These are phyloP conservation scores for Rhinopithecus roxellana DNA, from an alignment of 2,113 vertebrate genomes.

Conservation along the genomic window DNA sequence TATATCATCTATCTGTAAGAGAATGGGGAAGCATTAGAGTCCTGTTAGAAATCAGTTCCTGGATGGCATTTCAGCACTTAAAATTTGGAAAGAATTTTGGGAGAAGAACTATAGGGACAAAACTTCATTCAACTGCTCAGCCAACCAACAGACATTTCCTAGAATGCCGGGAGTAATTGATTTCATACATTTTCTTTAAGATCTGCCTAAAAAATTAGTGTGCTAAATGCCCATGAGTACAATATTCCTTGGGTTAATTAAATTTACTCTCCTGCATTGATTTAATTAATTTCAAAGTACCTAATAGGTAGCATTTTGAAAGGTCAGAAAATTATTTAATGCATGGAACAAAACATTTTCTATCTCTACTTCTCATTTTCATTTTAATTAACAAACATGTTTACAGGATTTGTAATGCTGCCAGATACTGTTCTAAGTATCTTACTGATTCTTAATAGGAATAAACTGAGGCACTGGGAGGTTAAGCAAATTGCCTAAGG, in stretches of 20 bases:
- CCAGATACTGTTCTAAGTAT: background rate
- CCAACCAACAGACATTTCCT: background rate
- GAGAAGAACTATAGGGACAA: background rate
- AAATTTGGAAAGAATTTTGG: background rate
- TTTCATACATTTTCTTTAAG: background rate
- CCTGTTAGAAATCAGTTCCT: background rate
- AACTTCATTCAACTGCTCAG: background rate
- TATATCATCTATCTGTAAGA: background rate
- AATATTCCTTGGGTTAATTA: background rate
- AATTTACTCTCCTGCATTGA: background rate
- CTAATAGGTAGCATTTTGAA: slow-evolving; percentile 5
- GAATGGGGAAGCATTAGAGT: background rate
- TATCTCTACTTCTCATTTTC: background rate
- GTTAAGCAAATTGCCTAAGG: background rate
- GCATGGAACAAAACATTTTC: background rate
- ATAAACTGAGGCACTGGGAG: background rate
- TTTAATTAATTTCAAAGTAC: slow-evolving; percentile 37
- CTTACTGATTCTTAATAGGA: background rate
- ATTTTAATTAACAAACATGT: background rate
- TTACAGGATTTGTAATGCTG: background rate
- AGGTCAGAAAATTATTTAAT: background rate
- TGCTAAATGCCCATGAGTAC: background rate
- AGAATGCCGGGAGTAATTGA: background rate
- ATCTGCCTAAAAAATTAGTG: background rate
- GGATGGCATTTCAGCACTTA: background rate